Base-by-base conservation (phyloP, 2,888 invertebrate species). In the Platycheirus rosarum region DNA sequence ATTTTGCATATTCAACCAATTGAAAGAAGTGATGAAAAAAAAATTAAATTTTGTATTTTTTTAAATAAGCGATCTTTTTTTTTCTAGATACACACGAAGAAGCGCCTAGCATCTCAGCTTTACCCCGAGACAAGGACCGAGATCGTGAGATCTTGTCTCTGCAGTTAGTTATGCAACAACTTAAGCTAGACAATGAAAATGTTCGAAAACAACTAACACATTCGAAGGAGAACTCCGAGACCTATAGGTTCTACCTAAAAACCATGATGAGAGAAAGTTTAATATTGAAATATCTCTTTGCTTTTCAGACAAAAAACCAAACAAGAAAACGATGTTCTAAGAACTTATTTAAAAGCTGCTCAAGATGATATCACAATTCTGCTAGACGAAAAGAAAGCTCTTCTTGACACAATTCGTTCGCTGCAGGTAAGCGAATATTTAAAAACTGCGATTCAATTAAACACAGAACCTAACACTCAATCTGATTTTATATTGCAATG, bases 361-460 rank as follows among this genome's bases (percentile, higher is more conserved):
- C 95, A 96, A 88, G 95, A 95, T 85, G 94, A 96, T 78, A 94
- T 95, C 0, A 92, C 93, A 6, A 92, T 92, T 62, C 89, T 96
- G 84, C 87, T 96, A 20, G 93, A 94, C 26, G 96, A 96, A 87
- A 96, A 96, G 87, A 93, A 93, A 85, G 93, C 93, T 53, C 91
- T 96, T 55, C 88, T 96, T 84, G 95, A 96, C 77, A 93, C 94
- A 40, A 92, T 96, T 84, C 92, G 93, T 40, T 91, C 92, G 20
- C 89, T 96, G 84, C 95, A 95, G 91, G 94, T 93, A 87, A 80
- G 85, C 91, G 9, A 9, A 13, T 57, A 60, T 49, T 44, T 55
- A 42, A 49, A 20, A 55, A 8, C 11, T 18, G n/a, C 49, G 42
- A 0, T 53, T 63, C 29, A 26, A 53, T 37, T 18, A 74, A 68